Base-by-base conservation (phyloP, 2,888 invertebrate genomes). In the Trissolcus japonicus region DNA sequence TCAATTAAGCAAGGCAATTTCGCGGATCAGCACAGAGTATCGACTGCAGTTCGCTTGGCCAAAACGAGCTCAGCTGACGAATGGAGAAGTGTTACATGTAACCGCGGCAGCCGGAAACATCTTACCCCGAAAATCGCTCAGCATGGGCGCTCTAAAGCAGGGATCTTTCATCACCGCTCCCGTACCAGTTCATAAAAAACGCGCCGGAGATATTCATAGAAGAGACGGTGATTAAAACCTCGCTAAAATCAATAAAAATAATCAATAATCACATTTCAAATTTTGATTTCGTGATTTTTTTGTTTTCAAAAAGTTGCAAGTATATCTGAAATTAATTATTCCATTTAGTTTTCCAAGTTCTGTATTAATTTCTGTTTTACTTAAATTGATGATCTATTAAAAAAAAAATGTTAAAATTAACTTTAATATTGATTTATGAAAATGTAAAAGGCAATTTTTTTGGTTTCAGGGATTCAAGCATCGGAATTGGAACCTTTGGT, bases 31-130 rank as follows among this genome's bases (percentile, higher is more conserved):
- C 91, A 95, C 96, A 83, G 96, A 96, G 91, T 96, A 96, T 91
- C 93, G 94, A 85, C 93, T 96, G 89, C 95, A 96, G 91, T 96
- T 95, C 91, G 95, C 95, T 83, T 96, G 96, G 96, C 96, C 96
- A 90, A 91, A 88, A 89, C 90, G 90, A 89, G 89, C 89, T 84
- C 89, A 91, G 83, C 91, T 92, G 86, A 92, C 92, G 83, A 90
- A 90, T 80, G 90, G 90, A 48, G 91, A 92, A 71, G 83, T 90
- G 79, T 89, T 91, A 82, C 88, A 89, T 73, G 90, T 90, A 79
- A 89, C 89, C 63, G 89, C 89, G 66, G 91, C 90, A 71, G 90
- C 88, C 6, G 91, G 91, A 7, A 86, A 89, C 76, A 84, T 57
- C 80, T 84, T 92, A 2, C 95, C 96, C 21, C 91, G 94, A 89